Percentiles rank a stretch among this genome's conserved stretches.
phyloP scores from a whole-genome alignment of 2,797 vertebrate species.

The Chromobotia macracanthus region DNA sequence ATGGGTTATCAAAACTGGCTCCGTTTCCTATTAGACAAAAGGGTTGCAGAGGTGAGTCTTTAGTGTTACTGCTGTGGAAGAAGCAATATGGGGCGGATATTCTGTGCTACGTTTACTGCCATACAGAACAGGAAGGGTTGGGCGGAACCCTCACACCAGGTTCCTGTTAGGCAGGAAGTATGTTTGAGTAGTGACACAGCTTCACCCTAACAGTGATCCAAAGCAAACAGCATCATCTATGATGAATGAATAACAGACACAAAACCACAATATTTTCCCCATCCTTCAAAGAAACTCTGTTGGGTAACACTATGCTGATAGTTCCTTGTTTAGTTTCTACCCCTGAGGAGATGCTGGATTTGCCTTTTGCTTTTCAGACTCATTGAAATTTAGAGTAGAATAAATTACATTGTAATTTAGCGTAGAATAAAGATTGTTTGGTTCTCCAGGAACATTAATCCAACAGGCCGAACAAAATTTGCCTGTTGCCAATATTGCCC shows the following conservation, averaged over 20 bases:
- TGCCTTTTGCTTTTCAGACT: background rate
- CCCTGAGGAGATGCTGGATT: background rate
- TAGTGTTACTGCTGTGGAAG: background rate
- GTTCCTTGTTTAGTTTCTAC: background rate
- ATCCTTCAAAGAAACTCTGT: conserved; percentile 8
- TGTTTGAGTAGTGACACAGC: conserved; percentile 66
- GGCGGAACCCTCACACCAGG: conserved; percentile 57
- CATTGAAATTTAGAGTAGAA: background rate
- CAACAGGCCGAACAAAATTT: too few relatives aligned
- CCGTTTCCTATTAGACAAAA: background rate
- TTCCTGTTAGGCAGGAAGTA: conserved; percentile 79
- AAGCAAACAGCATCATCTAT: conserved; percentile 54
- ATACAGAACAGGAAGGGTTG: conserved; percentile 72
- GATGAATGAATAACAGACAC: conserved; percentile 43
- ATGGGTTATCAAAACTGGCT: background rate
- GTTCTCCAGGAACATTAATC: background rate
- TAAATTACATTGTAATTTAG: background rate
- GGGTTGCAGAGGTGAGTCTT: conserved; percentile 15
- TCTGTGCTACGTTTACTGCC: conserved; percentile 16
- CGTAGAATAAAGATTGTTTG: background rate
- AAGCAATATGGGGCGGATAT: background rate
- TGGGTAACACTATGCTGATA: background rate
- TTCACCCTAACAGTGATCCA: conserved; percentile 58
- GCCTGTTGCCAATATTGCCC: too few relatives aligned
- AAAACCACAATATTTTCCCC: conserved; percentile 29